Conservation (phyloP, 1,140 invertebrate genomes). For the Meloidogyne chitwoodi region DNA sequence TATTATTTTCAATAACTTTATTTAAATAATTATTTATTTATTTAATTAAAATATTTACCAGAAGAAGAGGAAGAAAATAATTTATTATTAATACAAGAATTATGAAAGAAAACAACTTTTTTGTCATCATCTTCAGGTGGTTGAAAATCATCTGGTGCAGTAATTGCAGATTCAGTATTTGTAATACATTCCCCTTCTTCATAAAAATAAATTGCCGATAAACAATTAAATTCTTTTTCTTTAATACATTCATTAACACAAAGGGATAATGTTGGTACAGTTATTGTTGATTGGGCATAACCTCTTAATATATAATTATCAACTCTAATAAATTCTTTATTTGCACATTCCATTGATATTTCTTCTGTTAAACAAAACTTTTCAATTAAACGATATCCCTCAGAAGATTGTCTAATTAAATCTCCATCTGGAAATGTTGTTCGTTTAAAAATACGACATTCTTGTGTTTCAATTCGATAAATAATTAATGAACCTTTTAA, state of each 20-base stretch:
- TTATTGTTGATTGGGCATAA: conserved; percentile 44
- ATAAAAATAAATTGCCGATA: conserved; percentile 60
- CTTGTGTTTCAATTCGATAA: background rate
- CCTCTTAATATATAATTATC: conserved; percentile 53
- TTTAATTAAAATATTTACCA: background rate
- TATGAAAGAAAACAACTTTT: conserved; percentile 56
- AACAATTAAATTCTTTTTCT: conserved; percentile 50
- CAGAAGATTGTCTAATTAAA: background rate
- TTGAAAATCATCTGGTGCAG: conserved; percentile 41
- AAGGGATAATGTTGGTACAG: conserved; percentile 49
- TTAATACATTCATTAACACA: conserved; percentile 51
- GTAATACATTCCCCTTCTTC: conserved; percentile 60
- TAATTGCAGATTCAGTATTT: conserved; percentile 52
- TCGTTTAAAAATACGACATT: background rate
- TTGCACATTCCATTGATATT: conserved; percentile 44
- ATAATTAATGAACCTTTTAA: background rate
- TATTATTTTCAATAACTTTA: background rate
- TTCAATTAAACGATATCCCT: conserved; percentile 1
- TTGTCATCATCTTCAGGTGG: conserved; percentile 41
- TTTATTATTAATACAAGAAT: conserved; percentile 39
- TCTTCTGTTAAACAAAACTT: conserved; percentile 34
- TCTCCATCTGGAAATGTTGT: background rate
- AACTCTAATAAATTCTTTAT: conserved; percentile 49
- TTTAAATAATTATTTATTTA: background rate
- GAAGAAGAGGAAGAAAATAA: background rate